Evolutionary conservation across 2,113 vertebrate species (phyloP), one percentile per base, ranked within the genome.

Genomic region (Bolborhynchus lineola): DNA sequence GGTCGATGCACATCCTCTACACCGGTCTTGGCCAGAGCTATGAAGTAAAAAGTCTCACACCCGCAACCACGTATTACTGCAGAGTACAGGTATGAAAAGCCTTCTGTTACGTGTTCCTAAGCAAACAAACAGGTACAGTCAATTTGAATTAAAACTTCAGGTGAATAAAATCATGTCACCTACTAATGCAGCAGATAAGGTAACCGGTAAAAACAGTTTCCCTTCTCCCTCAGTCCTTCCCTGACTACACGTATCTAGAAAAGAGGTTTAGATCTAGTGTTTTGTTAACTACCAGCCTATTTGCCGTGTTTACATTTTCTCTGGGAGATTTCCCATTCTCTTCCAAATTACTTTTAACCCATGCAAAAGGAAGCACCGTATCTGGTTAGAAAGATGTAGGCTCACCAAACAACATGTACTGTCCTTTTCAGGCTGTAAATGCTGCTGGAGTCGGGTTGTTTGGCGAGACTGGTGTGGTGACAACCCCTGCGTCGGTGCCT

Each of bases 11-110:
- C 6, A 52, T 98, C 74, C 64, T 98, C 47, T 98, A 98, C 84
- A 97, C 92, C 1, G 98, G 98, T 31, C 94, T 98, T 41, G 96
- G 94, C 87, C 95, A 96, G 68, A 98, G 94, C 93, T 98, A 98
- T 68, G 98, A 98, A 97, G 97, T 98, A 26, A 98, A 97, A 92
- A 97, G 97, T 33, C 98, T 99, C 62, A 95, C 93, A 26, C 98
- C 98, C 41, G 98, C 98, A 50, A 98, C 98, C 59, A 97, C 96
- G 0, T 98, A 98, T 69, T 98, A 98, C 62, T 98, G 98, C 97
- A 97, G 98, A 95, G 98, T 98, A 52, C 98, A 98, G 98, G 98
- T 98, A 98, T 33, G 86, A 50, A 31, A 29, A 63, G 25, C 64
- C 53, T 79, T 63, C 23, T 28, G 41, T 69, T 46, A 2, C 0